A percentile compares a stretch with the other conserved stretches of the same genome.
Evolutionary conservation across 1,140 invertebrate genomes (phyloP).

Genomic region (Epicauta chinensis): DNA sequence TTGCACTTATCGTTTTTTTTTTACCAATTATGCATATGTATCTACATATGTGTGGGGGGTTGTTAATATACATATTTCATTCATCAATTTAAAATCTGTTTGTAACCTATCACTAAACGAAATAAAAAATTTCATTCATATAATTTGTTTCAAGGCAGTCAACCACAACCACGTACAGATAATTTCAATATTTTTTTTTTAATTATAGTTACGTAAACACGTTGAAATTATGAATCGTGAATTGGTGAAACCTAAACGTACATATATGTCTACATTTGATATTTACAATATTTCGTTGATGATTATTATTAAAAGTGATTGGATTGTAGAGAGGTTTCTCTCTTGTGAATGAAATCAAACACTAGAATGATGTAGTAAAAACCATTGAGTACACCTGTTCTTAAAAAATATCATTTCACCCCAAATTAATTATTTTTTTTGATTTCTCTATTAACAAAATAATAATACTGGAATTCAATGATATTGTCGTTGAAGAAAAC

Average conservation of each 20-base stretch:
- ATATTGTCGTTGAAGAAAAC: too few relatives aligned
- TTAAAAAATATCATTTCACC: too few relatives aligned
- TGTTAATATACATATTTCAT: conserved; percentile 3
- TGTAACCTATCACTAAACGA: background rate
- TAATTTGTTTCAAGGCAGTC: conserved; percentile 13
- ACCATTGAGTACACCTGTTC: too few relatives aligned
- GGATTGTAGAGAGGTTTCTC: too few relatives aligned
- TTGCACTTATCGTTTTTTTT: too few relatives aligned
- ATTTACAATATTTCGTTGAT: conserved; percentile 1
- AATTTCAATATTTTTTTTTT: background rate
- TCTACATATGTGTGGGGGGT: background rate
- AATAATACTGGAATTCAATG: too few relatives aligned
- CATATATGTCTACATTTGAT: conserved; percentile 7
- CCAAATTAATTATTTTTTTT: too few relatives aligned
- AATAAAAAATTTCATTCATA: conserved; percentile 9
- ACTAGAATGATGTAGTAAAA: too few relatives aligned
- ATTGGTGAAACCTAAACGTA: conserved; percentile 9
- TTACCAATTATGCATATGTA: too few relatives aligned
- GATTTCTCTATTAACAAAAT: too few relatives aligned
- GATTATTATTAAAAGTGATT: too few relatives aligned
- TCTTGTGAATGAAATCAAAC: too few relatives aligned
- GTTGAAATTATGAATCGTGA: conserved; percentile 10
- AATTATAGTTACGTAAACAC: conserved; percentile 13
- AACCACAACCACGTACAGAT: conserved; percentile 14
- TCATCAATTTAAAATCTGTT: conserved; percentile 4